phyloP scores from a whole-genome alignment of 2,888 invertebrate genomes.

The Lapara coniferarum region DNA sequence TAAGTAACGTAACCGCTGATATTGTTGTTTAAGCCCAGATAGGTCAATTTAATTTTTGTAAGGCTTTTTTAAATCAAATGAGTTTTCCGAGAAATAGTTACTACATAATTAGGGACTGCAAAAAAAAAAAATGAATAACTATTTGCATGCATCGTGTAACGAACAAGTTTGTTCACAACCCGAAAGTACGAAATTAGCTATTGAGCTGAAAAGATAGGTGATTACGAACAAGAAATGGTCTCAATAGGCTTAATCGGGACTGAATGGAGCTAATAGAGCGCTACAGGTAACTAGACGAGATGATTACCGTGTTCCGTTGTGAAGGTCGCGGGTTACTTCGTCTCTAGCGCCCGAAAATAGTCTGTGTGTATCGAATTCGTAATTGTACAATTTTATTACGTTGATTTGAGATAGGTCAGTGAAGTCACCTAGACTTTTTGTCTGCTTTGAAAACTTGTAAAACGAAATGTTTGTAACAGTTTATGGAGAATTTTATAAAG shows the following conservation, averaged over 20 bases:
- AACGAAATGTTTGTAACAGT: too few relatives aligned
- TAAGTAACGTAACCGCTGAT: too few relatives aligned
- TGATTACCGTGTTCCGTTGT: slow-evolving; percentile 1
- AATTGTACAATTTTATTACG: neutral
- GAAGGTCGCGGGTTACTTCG: neutral
- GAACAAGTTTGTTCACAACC: neutral
- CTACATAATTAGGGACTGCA: too few relatives aligned
- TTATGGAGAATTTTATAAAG: too few relatives aligned
- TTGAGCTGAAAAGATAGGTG: neutral
- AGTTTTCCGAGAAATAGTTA: too few relatives aligned
- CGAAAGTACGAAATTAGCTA: neutral
- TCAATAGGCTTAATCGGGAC: slow-evolving; percentile 7
- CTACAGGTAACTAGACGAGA: slow-evolving; percentile 1
- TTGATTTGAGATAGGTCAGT: slow-evolving; percentile 2
- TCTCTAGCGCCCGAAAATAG: neutral
- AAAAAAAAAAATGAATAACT: too few relatives aligned
- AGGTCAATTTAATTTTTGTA: too few relatives aligned
- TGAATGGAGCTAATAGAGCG: slow-evolving; percentile 9
- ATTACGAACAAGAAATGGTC: slow-evolving; percentile 2
- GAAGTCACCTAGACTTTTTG: neutral
- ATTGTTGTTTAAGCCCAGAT: too few relatives aligned
- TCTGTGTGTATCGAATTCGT: neutral
- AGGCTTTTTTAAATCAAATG: too few relatives aligned
- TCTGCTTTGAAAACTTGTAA: neutral
- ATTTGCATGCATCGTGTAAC: too few relatives aligned